Conservation (phyloP, 2,797 vertebrate genomes). For the Gymnoscopelus microlampas region DNA sequence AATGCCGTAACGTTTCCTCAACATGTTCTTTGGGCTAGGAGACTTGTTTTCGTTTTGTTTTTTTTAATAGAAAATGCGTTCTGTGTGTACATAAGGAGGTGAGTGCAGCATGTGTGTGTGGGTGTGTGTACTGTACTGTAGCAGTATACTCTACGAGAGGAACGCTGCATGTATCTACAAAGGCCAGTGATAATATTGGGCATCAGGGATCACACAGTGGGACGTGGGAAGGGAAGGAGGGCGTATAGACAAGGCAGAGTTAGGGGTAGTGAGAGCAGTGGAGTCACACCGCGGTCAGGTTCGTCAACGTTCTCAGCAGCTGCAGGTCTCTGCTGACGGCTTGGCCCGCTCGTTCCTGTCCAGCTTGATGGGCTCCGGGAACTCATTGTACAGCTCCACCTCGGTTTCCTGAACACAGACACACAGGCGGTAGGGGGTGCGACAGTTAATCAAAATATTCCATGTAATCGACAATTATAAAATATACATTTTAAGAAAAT, state of each 20-base stretch:
- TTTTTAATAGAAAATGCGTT: slow-evolving; percentile 65
- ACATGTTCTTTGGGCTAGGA: slow-evolving; percentile 72
- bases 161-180: slow-evolving; percentile 73
- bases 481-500: no score
- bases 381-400: slow-evolving; percentile 99
- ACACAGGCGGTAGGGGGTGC: background rate
- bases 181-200: slow-evolving; percentile 70
- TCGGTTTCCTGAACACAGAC: slow-evolving; percentile 89
- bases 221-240: slow-evolving; percentile 43
- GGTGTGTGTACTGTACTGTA: slow-evolving; percentile 38
- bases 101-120: slow-evolving; percentile 60
- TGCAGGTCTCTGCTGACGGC: slow-evolving; percentile 92
- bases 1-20: slow-evolving; percentile 61
- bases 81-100: slow-evolving; percentile 61
- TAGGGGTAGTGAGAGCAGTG: slow-evolving; percentile 65
- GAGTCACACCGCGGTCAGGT: slow-evolving; percentile 24
- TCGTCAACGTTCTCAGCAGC: slow-evolving; percentile 90
- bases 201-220: slow-evolving; percentile 59
- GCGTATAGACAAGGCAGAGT: slow-evolving; percentile 82
- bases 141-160: slow-evolving; percentile 72
- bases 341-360: slow-evolving; percentile 95
- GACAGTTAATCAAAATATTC: no score
- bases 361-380: slow-evolving; percentile 98
- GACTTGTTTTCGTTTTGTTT: slow-evolving; percentile 37
- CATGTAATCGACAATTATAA: no score